These are phyloP conservation scores for Drosophila ogumai DNA, from an alignment of 1,140 invertebrate species.

Conservation along the genomic window DNA sequence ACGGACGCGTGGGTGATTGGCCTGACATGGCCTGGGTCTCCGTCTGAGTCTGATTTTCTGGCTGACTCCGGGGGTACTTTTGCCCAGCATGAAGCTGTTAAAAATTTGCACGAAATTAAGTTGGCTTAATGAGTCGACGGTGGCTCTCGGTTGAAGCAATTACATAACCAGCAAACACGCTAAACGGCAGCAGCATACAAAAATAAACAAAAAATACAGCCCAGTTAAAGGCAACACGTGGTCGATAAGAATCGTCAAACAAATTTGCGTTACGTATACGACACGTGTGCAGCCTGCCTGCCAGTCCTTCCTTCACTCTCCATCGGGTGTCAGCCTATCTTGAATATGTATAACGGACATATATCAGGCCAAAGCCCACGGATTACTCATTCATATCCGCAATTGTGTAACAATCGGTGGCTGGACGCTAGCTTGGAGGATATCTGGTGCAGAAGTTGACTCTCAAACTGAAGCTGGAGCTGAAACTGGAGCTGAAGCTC, in stretches of 20 bases:
- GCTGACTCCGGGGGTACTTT: conserved; percentile 37
- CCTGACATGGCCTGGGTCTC: conserved; percentile 26
- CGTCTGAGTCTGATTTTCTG: neutral
- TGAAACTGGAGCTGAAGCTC: conserved; percentile 48
- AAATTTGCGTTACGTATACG: conserved; percentile 79
- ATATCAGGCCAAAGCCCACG: conserved; percentile 81
- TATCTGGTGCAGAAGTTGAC: conserved; percentile 7
- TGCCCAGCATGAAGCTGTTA: conserved; percentile 74
- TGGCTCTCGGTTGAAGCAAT: conserved; percentile 43
- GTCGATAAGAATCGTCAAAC: conserved; percentile 79
- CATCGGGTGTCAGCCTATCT: conserved; percentile 38
- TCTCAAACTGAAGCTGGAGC: conserved; percentile 6
- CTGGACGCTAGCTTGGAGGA: conserved; percentile 22
- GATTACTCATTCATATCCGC: conserved; percentile 83
- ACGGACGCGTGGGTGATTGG: conserved; percentile 59
- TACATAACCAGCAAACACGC: conserved; percentile 54
- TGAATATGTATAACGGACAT: conserved; percentile 69
- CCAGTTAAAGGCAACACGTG: conserved; percentile 48
- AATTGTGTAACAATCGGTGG: conserved; percentile 69
- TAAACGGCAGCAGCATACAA: conserved; percentile 12
- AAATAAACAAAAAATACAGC: conserved; percentile 11
- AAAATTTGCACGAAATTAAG: conserved; percentile 78
- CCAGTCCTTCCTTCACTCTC: conserved; percentile 21
- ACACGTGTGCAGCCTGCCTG: conserved; percentile 71
- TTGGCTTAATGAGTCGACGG: conserved; percentile 69